Percentiles rank a stretch among this genome's conserved stretches.
phyloP scores from a whole-genome alignment of 1,140 invertebrate genomes.

The Drosophila subpulchrella region DNA sequence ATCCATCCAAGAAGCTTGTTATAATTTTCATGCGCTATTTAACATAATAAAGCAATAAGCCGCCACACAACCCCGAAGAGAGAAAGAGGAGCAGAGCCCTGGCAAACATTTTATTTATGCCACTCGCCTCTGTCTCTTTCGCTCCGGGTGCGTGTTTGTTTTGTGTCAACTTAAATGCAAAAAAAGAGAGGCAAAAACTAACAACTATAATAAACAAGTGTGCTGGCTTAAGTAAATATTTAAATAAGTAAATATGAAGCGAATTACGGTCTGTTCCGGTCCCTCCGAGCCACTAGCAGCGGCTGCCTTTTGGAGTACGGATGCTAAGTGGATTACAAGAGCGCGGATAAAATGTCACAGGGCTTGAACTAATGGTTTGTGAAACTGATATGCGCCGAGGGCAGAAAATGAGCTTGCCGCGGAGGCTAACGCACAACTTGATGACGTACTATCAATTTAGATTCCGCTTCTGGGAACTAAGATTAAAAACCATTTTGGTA shows the following conservation, averaged over 20 bases:
- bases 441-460: constrained; percentile 16
- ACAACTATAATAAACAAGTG: constrained; percentile 61
- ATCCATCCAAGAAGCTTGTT: constrained; percentile 62
- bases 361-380: constrained; percentile 10
- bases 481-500: background rate
- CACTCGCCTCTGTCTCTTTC: constrained; percentile 17
- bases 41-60: constrained; percentile 80
- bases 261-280: constrained; percentile 48
- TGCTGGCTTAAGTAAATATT: constrained; percentile 70
- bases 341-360: constrained; percentile 24
- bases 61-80: constrained; percentile 48
- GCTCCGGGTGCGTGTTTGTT: constrained; percentile 49
- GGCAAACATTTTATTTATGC: constrained; percentile 63
- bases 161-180: constrained; percentile 67
- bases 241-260: constrained; percentile 64
- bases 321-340: constrained; percentile 37
- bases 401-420: constrained; percentile 1
- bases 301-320: constrained; percentile 9
- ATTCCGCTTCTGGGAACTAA: background rate
- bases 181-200: constrained; percentile 18
- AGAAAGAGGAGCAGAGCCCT: constrained; percentile 17
- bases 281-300: constrained; percentile 11
- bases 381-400: constrained; percentile 21
- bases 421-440: background rate
- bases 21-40: constrained; percentile 81